Evolutionary conservation across 2,797 vertebrate genomes (phyloP), one percentile per base, ranked within the genome.

Genomic region (Trachurus trachurus): DNA sequence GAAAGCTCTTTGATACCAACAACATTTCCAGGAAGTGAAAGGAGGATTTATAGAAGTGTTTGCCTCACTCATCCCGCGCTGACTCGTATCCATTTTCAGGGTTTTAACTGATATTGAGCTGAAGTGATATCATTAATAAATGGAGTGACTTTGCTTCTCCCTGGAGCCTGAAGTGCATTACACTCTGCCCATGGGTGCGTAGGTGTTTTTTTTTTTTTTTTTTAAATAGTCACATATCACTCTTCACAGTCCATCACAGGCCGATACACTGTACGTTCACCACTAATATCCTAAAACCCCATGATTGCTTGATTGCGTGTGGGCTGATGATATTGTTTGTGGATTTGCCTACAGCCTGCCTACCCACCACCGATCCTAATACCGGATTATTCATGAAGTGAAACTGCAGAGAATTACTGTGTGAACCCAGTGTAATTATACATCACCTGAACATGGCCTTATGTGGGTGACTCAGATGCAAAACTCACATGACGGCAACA

Each of bases 281-380:
- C 47, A 3, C 74, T 86, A 72, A 87, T 90, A 82, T 85, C 54
- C 70, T 80, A 80, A 89, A 89, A 83, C 56, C 66, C 17, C 3
- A 74, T 62, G 78, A 84, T 80, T 88, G 82, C 78, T 66, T 88
- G 89, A 91, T 85, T 87, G 81, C 39, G 60, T 74, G 89, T 92
- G 90, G 89, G 88, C 53, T 87, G 87, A 75, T 82, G 77, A 80
- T 85, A 80, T 87, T 89, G 90, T 90, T 87, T 87, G 84, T 87
- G 82, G 79, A 87, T 90, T 90, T 86, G 76, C 81, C 79, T 75
- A 78, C 83, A 80, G 81, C 66, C 85, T 86, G 87, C 85, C 87
- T 26, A 26, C 26, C 26, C 26, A 26, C 26, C 78, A 74, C 81
- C 70, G 75, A 85, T 92, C 70, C 88, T 78, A 81, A 87, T 69